Percentiles rank a stretch among this genome's conserved stretches.
These are phyloP conservation scores for Dallia pectoralis DNA, from an alignment of 2,797 vertebrate species.

Conservation along the genomic window DNA sequence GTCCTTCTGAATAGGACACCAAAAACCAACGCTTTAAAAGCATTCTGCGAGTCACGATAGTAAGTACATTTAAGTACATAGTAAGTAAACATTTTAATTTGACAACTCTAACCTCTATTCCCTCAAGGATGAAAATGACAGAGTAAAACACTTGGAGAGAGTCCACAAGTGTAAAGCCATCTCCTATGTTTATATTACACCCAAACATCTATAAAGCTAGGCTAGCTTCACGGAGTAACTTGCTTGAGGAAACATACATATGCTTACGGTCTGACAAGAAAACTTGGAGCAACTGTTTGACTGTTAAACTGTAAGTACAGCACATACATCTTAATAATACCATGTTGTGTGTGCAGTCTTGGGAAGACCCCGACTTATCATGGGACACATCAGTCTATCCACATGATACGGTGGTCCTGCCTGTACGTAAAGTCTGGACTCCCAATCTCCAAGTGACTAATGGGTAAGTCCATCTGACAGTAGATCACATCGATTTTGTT, in stretches of 20 bases:
- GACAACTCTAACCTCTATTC: too few relatives aligned
- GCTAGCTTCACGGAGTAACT: too few relatives aligned
- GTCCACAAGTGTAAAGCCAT: too few relatives aligned
- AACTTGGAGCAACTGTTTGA: too few relatives aligned
- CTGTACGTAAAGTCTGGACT: conserved; percentile 68
- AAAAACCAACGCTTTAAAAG: conserved; percentile 55
- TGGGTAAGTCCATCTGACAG: conserved; percentile 55
- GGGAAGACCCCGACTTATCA: conserved; percentile 57
- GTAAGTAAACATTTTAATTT: not conserved
- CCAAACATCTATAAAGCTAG: too few relatives aligned
- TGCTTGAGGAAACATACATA: too few relatives aligned
- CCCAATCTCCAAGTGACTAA: conserved; percentile 67
- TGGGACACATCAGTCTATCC: conserved; percentile 58
- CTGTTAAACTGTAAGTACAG: not conserved
- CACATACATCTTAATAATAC: not conserved
- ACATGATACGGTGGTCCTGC: conserved; percentile 54
- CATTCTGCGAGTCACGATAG: conserved; percentile 51
- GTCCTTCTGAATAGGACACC: conserved; percentile 59
- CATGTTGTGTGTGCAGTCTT: conserved; percentile 50
- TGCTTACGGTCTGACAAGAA: too few relatives aligned
- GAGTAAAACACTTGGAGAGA: too few relatives aligned
- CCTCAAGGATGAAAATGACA: too few relatives aligned
- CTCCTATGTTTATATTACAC: too few relatives aligned
- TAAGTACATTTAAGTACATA: conserved; percentile 48
- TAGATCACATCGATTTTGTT: not conserved